Evolutionary conservation across 2,113 vertebrate genomes (phyloP), one percentile per base, ranked within the genome.

Genomic region (Halichoeres trimaculatus): DNA sequence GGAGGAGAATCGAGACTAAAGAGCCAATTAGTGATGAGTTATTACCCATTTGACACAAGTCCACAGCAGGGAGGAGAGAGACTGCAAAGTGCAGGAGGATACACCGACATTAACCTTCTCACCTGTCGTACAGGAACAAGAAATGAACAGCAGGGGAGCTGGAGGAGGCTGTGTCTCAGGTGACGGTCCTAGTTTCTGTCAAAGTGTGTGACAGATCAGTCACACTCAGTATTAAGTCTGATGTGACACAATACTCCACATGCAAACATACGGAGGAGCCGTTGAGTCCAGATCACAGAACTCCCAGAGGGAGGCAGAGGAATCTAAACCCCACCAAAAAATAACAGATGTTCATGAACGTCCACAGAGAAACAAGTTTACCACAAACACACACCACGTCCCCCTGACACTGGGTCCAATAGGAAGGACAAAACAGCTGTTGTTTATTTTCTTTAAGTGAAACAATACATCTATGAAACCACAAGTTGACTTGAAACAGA

Each of bases 11-110:
- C 38, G n/a, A 34, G 35, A 54, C 57, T 72, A 56, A 85, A 73
- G 78, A 70, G 71, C 36, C 80, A 76, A 83, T 89, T 81, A 85
- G 71, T 54, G 53, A 43, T 69, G 74, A 80, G 17, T 67, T 67
- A 85, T 79, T 64, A 73, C 34, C 17, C 86, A 6, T 59, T 24
- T 80, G 82, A 82, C 75, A 70, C 87, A 78, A 81, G 50, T 68
- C 23, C 19, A 14, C 20, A 36, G 65, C 55, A 47, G 62, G 72
- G 63, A 70, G 10, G 68, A 71, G 53, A 53, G 14, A 8, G 11
- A 50, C 61, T 0, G 22, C 48, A 53, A 70, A 69, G 41, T 60
- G 57, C 16, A 56, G 36, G 53, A 53, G 58, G 65, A 52, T 67
- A 53, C 68, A 76, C 36, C 38, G 59, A 70, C 53, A 55, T 20